A percentile compares a stretch with the other conserved stretches of the same genome.
Conservation (phyloP, 2,888 invertebrate genomes). For the Tetheella fluctuosa region DNA sequence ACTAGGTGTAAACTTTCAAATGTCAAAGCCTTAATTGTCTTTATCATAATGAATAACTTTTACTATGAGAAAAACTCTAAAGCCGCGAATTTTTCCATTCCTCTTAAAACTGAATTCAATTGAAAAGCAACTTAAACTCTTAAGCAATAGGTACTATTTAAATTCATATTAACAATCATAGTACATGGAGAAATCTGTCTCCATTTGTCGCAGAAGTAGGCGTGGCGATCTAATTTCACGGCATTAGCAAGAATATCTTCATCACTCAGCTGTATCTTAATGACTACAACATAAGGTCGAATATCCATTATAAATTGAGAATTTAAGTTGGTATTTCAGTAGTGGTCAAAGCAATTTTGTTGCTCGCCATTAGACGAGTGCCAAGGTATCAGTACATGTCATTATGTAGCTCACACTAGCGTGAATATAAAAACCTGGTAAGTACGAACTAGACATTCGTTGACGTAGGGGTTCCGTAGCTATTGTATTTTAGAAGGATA, state of each 20-base stretch:
- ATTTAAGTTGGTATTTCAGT: slow-evolving; percentile 43
- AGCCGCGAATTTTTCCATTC: too few species aligned
- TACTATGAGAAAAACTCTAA: too few species aligned
- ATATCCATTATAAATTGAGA: slow-evolving; percentile 18
- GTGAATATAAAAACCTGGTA: slow-evolving; percentile 60
- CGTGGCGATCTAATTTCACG: slow-evolving; percentile 67
- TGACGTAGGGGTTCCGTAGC: slow-evolving; percentile 12
- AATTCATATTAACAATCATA: slow-evolving; percentile 13
- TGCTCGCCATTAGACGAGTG: slow-evolving; percentile 60
- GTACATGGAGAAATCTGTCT: slow-evolving; percentile 67
- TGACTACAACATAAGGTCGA: slow-evolving; percentile 20
- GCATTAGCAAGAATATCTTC: slow-evolving; percentile 19
- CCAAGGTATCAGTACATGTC: slow-evolving; percentile 45
- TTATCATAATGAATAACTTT: too few species aligned
- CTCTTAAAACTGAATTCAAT: neutral
- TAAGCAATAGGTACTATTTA: slow-evolving; percentile 7
- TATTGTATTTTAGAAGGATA: neutral
- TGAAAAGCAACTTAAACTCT: slow-evolving; percentile 20
- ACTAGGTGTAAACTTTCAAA: too few species aligned
- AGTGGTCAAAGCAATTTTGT: slow-evolving; percentile 67
- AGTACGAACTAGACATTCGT: neutral
- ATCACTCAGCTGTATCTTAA: slow-evolving; percentile 22
- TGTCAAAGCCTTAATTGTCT: too few species aligned
- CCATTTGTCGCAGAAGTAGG: slow-evolving; percentile 76
- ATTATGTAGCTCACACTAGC: slow-evolving; percentile 65